Conservation (phyloP, 2,888 invertebrate genomes). For the Melanostoma mellinum region DNA sequence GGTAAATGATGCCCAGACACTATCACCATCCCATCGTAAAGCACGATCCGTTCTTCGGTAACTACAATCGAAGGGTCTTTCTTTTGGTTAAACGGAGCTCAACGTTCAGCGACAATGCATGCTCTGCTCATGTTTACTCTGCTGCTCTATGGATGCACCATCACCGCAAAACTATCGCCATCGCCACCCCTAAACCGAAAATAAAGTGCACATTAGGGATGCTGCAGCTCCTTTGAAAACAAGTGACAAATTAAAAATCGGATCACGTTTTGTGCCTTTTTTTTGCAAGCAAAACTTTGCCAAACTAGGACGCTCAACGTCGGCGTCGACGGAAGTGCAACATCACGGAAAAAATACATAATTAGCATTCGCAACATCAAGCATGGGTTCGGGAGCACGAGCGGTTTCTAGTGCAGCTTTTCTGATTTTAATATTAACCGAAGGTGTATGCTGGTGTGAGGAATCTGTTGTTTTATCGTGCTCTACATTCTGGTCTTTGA, state of each 20-base stretch:
- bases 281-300: conserved; percentile 44
- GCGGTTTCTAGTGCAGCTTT: conserved; percentile 26
- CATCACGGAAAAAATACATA: conserved; percentile 66
- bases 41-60: conserved; percentile 30
- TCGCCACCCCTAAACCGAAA: conserved; percentile 1
- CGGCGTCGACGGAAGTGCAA: conserved; percentile 63
- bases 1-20: neutral
- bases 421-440: conserved; percentile 58
- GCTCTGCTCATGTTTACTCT: conserved; percentile 23
- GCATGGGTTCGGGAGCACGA: conserved; percentile 35
- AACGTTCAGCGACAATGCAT: conserved; percentile 11
- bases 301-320: conserved; percentile 56
- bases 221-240: conserved; percentile 50
- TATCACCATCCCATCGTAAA: conserved; percentile 1
- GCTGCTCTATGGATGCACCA: neutral
- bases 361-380: conserved; percentile 68
- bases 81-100: conserved; percentile 4
- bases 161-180: neutral
- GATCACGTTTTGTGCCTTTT: conserved; percentile 69
- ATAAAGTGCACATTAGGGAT: conserved; percentile 53
- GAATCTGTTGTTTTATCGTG: conserved; percentile 52
- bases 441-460: conserved; percentile 8
- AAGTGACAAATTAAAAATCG: conserved; percentile 68
- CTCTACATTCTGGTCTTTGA: conserved; percentile 52
- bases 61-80: conserved; percentile 38